phyloP scores from a whole-genome alignment of 2,888 invertebrate genomes.

The Pantelozetes paolii region DNA sequence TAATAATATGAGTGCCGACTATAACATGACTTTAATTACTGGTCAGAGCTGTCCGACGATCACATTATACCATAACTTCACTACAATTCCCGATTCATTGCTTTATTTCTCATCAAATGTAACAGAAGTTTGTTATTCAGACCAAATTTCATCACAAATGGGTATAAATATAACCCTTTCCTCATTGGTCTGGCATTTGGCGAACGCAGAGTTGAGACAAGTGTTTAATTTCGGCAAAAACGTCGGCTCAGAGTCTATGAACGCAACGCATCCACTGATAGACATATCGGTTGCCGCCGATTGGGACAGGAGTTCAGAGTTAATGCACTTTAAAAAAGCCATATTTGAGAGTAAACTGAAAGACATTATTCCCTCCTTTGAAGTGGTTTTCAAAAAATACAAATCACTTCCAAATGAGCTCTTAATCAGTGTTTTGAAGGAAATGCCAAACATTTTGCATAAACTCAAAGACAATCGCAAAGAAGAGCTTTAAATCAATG shows the following conservation, averaged over 20 bases:
- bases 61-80: conserved; percentile 30
- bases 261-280: conserved; percentile 41
- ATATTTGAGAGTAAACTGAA: conserved; percentile 16
- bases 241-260: conserved; percentile 42
- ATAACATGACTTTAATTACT: neutral
- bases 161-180: conserved; percentile 10
- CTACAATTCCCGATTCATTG: conserved; percentile 3
- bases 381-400: conserved; percentile 15
- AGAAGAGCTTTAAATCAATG: conserved; percentile 15
- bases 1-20: neutral
- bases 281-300: conserved; percentile 43
- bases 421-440: conserved; percentile 1
- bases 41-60: conserved; percentile 6
- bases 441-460: conserved; percentile 21
- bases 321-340: conserved; percentile 29
- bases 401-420: conserved; percentile 18
- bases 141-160: neutral
- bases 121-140: conserved; percentile 22
- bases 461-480: neutral
- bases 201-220: conserved; percentile 13
- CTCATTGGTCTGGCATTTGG: conserved; percentile 23
- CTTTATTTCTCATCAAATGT: conserved; percentile 37
- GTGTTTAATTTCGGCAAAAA: conserved; percentile 18
- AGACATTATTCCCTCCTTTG: conserved; percentile 24
- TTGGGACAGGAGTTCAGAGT: conserved; percentile 32